Evolutionary conservation across 2,797 vertebrate species (phyloP).

Genomic region (Pitangus sulphuratus): DNA sequence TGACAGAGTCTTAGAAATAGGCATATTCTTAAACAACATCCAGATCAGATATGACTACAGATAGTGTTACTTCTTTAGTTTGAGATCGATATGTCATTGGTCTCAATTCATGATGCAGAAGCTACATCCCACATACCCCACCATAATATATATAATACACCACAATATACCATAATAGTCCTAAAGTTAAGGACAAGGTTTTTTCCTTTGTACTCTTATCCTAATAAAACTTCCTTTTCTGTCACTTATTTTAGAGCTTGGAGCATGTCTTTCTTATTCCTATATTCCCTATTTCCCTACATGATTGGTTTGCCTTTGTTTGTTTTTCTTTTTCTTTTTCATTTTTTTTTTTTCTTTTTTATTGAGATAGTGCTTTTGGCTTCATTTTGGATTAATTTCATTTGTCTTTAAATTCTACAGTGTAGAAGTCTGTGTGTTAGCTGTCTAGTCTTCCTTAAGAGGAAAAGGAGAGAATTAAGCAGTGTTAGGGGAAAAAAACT

Average conservation of each 20-base stretch:
- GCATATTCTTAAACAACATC: background rate
- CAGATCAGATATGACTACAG: background rate
- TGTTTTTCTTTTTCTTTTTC: background rate
- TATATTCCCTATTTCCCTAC: background rate
- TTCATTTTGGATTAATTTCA: background rate
- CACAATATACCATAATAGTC: background rate
- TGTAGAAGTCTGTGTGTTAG: background rate
- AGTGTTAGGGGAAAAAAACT: background rate
- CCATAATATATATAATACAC: too few relatives aligned
- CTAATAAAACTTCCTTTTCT: background rate
- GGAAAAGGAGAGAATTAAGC: background rate
- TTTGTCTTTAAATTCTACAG: background rate
- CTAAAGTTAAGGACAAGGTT: background rate
- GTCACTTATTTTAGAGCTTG: background rate
- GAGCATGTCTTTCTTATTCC: background rate
- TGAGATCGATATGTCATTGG: background rate
- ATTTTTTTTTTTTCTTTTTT: too few relatives aligned
- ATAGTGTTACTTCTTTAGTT: background rate
- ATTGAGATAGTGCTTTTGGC: background rate
- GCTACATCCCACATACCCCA: background rate
- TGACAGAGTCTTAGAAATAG: background rate
- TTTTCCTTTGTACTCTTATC: background rate
- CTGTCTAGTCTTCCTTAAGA: background rate
- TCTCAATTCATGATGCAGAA: background rate
- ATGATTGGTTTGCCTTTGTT: background rate